Evolutionary conservation across 2,797 vertebrate genomes (phyloP).

Genomic region (Telmatherina bonti): DNA sequence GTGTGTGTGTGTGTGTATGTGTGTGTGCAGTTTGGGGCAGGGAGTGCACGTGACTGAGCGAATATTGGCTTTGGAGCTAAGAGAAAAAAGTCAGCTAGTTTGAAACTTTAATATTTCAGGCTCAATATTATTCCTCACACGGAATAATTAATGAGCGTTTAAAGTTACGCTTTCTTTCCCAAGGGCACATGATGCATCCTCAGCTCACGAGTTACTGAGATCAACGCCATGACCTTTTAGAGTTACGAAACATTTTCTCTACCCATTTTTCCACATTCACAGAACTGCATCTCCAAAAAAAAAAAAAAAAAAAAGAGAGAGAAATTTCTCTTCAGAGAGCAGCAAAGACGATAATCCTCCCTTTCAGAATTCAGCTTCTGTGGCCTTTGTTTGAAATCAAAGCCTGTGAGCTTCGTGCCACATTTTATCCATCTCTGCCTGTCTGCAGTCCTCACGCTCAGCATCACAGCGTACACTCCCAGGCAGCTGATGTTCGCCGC

Average conservation of each 20-base stretch:
- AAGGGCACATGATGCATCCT: slow-evolving; percentile 10
- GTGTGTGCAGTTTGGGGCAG: slow-evolving; percentile 3
- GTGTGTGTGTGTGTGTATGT: slow-evolving; percentile 8
- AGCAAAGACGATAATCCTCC: slow-evolving; percentile 44
- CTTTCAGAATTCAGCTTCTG: slow-evolving; percentile 37
- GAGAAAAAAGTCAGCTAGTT: slow-evolving; percentile 11
- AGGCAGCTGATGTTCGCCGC: slow-evolving; percentile 28
- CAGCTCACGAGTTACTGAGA: background rate
- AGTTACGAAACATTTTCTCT: slow-evolving; percentile 26
- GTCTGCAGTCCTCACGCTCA: slow-evolving; percentile 21
- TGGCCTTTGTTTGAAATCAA: slow-evolving; percentile 39
- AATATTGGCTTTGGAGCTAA: slow-evolving; percentile 8
- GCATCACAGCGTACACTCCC: slow-evolving; percentile 3
- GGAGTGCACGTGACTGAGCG: slow-evolving; percentile 36
- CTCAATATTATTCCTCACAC: background rate
- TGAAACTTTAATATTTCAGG: slow-evolving; percentile 17
- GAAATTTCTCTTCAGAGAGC: slow-evolving; percentile 27
- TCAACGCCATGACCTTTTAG: slow-evolving; percentile 9
- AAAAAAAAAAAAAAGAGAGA: no score
- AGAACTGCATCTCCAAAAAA: slow-evolving; percentile 20
- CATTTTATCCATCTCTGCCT: slow-evolving; percentile 31
- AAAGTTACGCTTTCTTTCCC: background rate
- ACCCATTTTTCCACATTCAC: slow-evolving; percentile 11
- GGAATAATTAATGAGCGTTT: background rate
- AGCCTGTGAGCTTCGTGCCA: slow-evolving; percentile 17